Conservation (phyloP, 2,113 vertebrate genomes). For the Toxotes jaculatrix region DNA sequence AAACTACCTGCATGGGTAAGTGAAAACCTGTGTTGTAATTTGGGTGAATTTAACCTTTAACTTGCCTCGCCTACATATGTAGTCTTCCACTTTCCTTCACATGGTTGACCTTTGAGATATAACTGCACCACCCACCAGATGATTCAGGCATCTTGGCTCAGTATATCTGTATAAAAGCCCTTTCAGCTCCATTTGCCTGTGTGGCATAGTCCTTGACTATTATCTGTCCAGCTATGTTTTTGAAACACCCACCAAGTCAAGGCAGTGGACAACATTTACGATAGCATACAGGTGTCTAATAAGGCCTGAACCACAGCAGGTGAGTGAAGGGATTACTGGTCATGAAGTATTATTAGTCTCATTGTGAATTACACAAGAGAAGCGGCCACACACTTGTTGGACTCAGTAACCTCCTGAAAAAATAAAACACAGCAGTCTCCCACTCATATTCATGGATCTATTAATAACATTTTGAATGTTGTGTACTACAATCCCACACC, state of each 20-base stretch:
- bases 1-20: neutral
- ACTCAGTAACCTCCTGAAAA: conserved; percentile 24
- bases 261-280: neutral
- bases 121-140: conserved; percentile 39
- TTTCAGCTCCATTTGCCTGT: conserved; percentile 24
- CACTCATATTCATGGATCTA: neutral
- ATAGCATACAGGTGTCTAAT: conserved; percentile 30
- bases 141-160: conserved; percentile 32
- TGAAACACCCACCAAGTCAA: conserved; percentile 1
- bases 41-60: neutral
- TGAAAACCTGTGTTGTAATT: neutral
- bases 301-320: conserved; percentile 30
- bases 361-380: conserved; percentile 21
- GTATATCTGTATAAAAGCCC: conserved; percentile 39
- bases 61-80: neutral
- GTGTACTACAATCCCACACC: conserved; percentile 41
- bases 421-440: conserved; percentile 1
- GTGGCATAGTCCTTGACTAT: conserved; percentile 10
- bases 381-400: conserved; percentile 15
- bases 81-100: conserved; percentile 15
- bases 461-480: conserved; percentile 28
- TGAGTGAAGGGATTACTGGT: conserved; percentile 39
- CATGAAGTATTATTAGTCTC: conserved; percentile 10
- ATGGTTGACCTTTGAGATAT: conserved; percentile 41
- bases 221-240: conserved; percentile 15